Conservation (phyloP, 2,113 vertebrate species). For the Protobothrops flavoviridis region DNA sequence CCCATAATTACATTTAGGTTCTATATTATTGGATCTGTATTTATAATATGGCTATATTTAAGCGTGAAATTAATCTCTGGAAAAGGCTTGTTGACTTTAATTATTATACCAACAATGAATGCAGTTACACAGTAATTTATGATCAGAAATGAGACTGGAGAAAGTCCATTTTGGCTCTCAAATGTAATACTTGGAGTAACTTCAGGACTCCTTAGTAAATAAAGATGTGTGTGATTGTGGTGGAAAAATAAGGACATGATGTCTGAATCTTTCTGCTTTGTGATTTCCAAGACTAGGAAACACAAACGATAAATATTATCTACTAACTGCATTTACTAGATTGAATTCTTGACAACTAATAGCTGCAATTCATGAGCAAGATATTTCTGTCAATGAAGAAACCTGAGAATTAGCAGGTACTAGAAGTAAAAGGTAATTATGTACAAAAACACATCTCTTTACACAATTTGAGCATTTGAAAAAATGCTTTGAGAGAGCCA, state of each 20-base stretch:
- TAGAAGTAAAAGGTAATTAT: background rate
- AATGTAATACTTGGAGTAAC: background rate
- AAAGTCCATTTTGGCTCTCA: slow-evolving; percentile 26
- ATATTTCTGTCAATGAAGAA: background rate
- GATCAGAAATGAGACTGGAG: slow-evolving; percentile 48
- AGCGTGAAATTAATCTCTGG: slow-evolving; percentile 59
- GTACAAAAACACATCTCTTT: background rate
- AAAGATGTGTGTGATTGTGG: background rate
- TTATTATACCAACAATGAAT: background rate
- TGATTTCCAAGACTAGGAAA: slow-evolving; percentile 29
- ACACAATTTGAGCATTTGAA: background rate
- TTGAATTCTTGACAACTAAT: slow-evolving; percentile 24
- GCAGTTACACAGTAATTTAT: slow-evolving; percentile 29
- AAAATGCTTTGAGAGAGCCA: background rate
- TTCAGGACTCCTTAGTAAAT: slow-evolving; percentile 1
- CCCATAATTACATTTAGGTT: slow-evolving; percentile 57
- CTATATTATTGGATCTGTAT: background rate
- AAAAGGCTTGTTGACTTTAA: slow-evolving; percentile 41
- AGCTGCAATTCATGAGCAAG: background rate
- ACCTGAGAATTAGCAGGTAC: background rate
- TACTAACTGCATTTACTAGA: background rate
- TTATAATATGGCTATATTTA: slow-evolving; percentile 57
- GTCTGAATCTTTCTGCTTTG: background rate
- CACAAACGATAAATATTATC: background rate
- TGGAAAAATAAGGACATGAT: background rate